phyloP scores from a whole-genome alignment of 1,140 invertebrate species.

The Zaprionus kolodkinae region DNA sequence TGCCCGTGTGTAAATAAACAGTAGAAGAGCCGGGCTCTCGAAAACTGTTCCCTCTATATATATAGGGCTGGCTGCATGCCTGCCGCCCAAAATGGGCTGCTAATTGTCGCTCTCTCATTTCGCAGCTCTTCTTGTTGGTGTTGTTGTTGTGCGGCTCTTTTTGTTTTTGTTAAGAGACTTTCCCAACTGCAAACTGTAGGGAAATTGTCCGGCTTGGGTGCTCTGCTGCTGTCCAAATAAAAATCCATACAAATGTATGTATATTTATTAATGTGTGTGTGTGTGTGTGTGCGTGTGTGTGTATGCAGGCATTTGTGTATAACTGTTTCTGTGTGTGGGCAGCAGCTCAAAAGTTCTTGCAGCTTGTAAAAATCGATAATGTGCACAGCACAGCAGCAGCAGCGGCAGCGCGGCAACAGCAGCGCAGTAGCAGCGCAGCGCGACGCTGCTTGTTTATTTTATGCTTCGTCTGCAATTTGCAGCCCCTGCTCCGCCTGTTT shows the following conservation, averaged over 20 bases:
- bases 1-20: constrained; percentile 49
- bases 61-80: not conserved
- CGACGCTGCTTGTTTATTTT: constrained; percentile 76
- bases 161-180: constrained; percentile 34
- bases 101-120: constrained; percentile 8
- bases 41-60: constrained; percentile 2
- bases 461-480: constrained; percentile 80
- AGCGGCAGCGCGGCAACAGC: constrained; percentile 24
- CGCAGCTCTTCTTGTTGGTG: not conserved
- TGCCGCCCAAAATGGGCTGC: constrained; percentile 1
- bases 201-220: constrained; percentile 36
- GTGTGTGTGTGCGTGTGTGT: constrained; percentile 27
- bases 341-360: constrained; percentile 55
- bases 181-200: constrained; percentile 16
- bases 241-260: constrained; percentile 10
- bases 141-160: constrained; percentile 40
- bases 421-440: constrained; percentile 36
- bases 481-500: constrained; percentile 58
- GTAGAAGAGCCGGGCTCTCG: constrained; percentile 21
- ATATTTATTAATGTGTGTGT: constrained; percentile 22
- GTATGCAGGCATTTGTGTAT: constrained; percentile 24
- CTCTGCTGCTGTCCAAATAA: constrained; percentile 11
- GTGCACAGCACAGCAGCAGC: constrained; percentile 42
- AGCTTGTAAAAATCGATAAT: constrained; percentile 75
- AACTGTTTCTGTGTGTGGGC: constrained; percentile 17